Evolutionary conservation across 2,113 vertebrate species (phyloP).

Genomic region (Plecturocebus donacophilus): DNA sequence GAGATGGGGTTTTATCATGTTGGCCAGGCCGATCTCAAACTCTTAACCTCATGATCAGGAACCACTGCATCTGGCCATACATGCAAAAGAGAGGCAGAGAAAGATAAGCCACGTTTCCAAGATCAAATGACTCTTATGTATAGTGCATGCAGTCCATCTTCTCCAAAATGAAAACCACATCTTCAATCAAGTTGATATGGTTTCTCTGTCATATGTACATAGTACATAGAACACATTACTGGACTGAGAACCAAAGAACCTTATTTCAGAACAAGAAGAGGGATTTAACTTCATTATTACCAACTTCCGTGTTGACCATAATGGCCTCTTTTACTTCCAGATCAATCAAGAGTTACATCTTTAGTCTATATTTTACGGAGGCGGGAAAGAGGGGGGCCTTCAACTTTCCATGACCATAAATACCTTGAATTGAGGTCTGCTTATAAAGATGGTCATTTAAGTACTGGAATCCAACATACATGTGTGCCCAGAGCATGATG

Average conservation of each 20-base stretch:
- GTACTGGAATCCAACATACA: neutral
- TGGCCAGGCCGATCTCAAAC: too few species aligned
- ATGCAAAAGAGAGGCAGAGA: neutral
- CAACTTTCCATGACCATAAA: neutral
- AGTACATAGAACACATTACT: neutral
- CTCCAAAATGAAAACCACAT: neutral
- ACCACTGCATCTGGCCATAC: too few species aligned
- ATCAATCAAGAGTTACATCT: neutral
- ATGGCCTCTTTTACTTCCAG: neutral
- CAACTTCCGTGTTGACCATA: neutral
- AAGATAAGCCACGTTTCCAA: neutral
- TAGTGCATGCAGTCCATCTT: neutral
- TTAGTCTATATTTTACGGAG: neutral
- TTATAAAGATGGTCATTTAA: neutral
- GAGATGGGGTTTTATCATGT: too few species aligned
- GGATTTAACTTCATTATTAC: neutral
- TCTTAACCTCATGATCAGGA: too few species aligned
- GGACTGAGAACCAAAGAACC: neutral
- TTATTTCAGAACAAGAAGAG: slow-evolving; percentile 27
- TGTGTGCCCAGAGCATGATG: too few species aligned
- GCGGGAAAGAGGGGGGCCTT: fast-evolving
- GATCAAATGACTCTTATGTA: neutral
- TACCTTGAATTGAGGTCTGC: neutral
- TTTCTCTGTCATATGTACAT: neutral
- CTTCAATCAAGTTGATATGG: neutral